Percentiles rank a stretch among this genome's conserved stretches.
phyloP scores from a whole-genome alignment of 2,888 invertebrate genomes.

The Nezara viridula region DNA sequence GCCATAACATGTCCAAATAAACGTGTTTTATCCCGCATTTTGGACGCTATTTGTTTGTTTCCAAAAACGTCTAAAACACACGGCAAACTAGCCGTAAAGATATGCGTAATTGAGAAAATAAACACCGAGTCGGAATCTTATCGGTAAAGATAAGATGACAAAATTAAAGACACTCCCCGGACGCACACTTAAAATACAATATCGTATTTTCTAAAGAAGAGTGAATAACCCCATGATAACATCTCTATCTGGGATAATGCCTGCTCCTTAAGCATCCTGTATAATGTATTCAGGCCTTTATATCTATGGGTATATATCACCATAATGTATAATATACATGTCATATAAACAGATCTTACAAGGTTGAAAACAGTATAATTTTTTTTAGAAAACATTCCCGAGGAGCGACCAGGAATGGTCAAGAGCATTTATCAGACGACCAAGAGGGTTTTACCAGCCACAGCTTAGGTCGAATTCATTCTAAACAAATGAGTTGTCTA shows the following conservation, averaged over 20 bases:
- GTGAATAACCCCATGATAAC: background rate
- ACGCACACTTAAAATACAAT: background rate
- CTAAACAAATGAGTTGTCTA: background rate
- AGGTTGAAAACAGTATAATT: conserved; percentile 22
- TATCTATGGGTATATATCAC: background rate
- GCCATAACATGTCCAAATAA: background rate
- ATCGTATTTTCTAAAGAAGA: background rate
- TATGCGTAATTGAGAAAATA: conserved; percentile 30
- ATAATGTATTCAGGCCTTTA: background rate
- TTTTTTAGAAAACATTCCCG: conserved; percentile 15
- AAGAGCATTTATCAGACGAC: background rate
- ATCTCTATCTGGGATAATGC: background rate
- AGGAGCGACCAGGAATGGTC: background rate
- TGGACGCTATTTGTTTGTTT: background rate
- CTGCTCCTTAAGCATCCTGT: background rate
- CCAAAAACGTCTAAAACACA: background rate
- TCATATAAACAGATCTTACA: conserved; percentile 32
- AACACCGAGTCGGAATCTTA: background rate
- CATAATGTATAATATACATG: conserved; percentile 4
- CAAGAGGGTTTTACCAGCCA: background rate
- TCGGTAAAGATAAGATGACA: background rate
- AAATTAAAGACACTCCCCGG: background rate
- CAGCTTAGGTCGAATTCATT: background rate
- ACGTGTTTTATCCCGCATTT: background rate
- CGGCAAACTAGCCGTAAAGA: background rate